Conservation (phyloP, 1,140 invertebrate genomes). For the Platyscapa corneri region DNA sequence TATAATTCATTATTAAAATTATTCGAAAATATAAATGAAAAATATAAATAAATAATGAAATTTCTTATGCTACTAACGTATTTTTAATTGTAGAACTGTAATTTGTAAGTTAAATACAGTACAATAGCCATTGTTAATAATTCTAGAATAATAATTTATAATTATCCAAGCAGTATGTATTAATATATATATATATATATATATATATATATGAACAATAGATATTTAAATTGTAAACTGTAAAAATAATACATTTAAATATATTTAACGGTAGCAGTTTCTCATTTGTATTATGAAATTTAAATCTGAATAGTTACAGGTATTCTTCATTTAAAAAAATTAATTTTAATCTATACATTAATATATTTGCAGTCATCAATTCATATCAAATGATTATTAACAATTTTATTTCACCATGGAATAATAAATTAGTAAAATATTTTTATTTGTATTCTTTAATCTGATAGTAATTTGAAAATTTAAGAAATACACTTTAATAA, state of each 20-base stretch:
- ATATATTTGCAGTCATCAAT: conserved; percentile 29
- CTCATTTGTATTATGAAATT: conserved; percentile 33
- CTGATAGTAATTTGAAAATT: conserved; percentile 9
- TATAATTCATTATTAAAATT: too few species aligned
- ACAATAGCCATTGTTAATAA: conserved; percentile 14
- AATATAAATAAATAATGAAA: background rate
- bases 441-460: conserved; percentile 6
- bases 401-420: conserved; percentile 15
- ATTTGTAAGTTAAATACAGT: conserved; percentile 20
- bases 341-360: conserved; percentile 34
- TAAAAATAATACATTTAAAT: conserved; percentile 30
- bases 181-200: conserved; percentile 26
- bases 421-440: conserved; percentile 6
- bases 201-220: too few species aligned
- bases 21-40: too few species aligned
- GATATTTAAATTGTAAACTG: conserved; percentile 29
- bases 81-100: conserved; percentile 10
- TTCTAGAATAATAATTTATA: conserved; percentile 38
- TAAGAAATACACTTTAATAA: background rate
- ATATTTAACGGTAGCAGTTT: conserved; percentile 39
- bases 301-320: background rate
- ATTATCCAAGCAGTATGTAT: conserved; percentile 31
- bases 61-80: background rate
- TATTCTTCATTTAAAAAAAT: conserved; percentile 21
- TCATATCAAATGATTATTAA: conserved; percentile 26